Conservation (phyloP, 2,797 vertebrate genomes). For the Sciurus carolinensis region DNA sequence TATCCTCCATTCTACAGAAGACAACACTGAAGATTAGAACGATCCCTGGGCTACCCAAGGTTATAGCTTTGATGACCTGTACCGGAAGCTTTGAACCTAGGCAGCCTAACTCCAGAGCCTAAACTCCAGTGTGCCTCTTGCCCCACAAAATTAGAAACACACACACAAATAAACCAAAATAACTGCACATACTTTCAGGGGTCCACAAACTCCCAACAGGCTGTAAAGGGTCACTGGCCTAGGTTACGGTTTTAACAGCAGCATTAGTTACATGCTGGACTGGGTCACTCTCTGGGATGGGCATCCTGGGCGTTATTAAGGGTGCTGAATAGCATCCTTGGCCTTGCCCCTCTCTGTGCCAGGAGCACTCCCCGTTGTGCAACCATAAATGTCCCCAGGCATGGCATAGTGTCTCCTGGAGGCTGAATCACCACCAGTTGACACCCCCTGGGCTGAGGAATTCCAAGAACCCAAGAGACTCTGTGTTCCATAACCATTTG, state of each 20-base stretch:
- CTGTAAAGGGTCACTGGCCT: not conserved
- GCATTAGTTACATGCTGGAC: not conserved
- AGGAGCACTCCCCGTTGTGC: not conserved
- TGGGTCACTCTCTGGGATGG: accelerated
- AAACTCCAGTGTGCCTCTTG: not conserved
- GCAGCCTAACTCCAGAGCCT: not conserved
- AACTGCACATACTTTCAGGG: not conserved
- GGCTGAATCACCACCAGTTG: not conserved
- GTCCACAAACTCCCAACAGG: not conserved
- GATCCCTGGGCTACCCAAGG: too few relatives aligned
- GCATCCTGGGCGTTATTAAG: not conserved
- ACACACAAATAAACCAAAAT: not conserved
- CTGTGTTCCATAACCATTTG: not conserved
- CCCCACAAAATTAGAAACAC: not conserved
- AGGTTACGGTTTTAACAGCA: not conserved
- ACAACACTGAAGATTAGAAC: not conserved
- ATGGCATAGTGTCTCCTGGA: not conserved
- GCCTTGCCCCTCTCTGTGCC: not conserved
- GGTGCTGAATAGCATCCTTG: not conserved
- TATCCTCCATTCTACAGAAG: not conserved
- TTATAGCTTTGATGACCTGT: not conserved
- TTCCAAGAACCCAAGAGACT: too few relatives aligned
- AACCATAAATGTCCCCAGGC: not conserved
- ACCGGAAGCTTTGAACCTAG: not conserved
- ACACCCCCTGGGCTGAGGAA: not conserved